These are phyloP conservation scores for Chaenogobius annularis DNA, from an alignment of 2,113 vertebrate species.

Conservation along the genomic window DNA sequence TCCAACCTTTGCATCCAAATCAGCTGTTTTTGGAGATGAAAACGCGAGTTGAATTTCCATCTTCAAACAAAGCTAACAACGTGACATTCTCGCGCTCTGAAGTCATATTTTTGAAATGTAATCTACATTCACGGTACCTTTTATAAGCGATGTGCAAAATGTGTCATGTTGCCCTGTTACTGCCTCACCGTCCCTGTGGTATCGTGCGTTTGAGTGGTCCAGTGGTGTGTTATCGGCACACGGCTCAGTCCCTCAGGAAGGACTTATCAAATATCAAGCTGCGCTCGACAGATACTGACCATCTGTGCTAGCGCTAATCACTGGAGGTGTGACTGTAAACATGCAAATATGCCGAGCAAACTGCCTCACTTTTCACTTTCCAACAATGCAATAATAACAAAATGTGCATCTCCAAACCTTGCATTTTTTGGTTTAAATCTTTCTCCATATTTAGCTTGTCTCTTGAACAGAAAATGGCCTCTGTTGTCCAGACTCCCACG, in stretches of 20 bases:
- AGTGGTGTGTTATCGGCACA: background rate
- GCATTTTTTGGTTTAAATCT: background rate
- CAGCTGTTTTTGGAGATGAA: background rate
- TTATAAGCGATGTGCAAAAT: background rate
- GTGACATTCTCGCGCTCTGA: background rate
- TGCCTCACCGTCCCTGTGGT: background rate
- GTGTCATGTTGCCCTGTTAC: background rate
- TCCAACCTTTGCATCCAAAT: background rate
- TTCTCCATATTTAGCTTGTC: background rate
- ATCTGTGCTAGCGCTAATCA: conserved; percentile 7
- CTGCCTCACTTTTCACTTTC: background rate
- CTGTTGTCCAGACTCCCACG: background rate
- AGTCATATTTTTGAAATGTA: background rate
- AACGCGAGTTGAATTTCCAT: background rate
- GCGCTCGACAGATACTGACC: conserved; percentile 5
- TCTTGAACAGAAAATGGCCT: background rate
- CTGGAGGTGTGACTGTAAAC: conserved; percentile 8
- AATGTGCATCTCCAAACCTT: background rate
- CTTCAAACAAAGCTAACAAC: background rate
- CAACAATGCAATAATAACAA: background rate
- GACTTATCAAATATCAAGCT: conserved; percentile 9
- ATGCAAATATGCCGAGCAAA: conserved; percentile 1
- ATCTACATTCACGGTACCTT: background rate
- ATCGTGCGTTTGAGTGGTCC: background rate
- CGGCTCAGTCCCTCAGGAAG: conserved; percentile 1